phyloP scores from a whole-genome alignment of 2,797 vertebrate genomes.

The Hoplostethus atlanticus region DNA sequence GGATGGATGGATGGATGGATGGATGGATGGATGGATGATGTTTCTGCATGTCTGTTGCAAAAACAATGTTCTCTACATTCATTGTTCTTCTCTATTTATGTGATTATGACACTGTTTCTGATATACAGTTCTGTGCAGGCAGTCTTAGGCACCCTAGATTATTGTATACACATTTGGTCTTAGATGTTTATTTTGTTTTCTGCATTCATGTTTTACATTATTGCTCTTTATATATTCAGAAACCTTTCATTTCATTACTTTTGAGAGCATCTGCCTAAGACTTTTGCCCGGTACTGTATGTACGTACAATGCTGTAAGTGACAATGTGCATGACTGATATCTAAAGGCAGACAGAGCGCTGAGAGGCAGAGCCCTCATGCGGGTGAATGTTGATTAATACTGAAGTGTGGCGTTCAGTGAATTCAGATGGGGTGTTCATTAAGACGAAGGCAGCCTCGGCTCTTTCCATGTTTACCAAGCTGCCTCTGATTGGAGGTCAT shows the following conservation, averaged over 20 bases:
- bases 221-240: too few species aligned
- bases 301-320: not conserved
- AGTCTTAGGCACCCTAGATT: too few species aligned
- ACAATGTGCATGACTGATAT: not conserved
- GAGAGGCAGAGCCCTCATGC: not conserved
- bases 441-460: constrained; percentile 8
- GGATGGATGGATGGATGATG: too few species aligned
- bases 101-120: not conserved
- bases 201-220: too few species aligned
- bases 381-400: constrained; percentile 10
- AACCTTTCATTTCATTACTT: too few species aligned
- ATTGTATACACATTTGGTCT: too few species aligned
- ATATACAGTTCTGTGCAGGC: not conserved
- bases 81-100: not conserved
- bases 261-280: too few species aligned
- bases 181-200: too few species aligned
- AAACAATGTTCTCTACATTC: not conserved
- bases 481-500: constrained; percentile 3
- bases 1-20: too few species aligned
- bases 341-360: not conserved
- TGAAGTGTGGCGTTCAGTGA: constrained; percentile 1
- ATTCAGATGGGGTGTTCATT: constrained; percentile 6
- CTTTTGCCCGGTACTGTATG: not conserved
- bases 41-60: too few species aligned
- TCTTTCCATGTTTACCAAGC: constrained; percentile 6